Percentiles rank a stretch among this genome's conserved stretches.
Evolutionary conservation across 2,113 vertebrate genomes (phyloP).

Genomic region (Pogonocichla stellata): DNA sequence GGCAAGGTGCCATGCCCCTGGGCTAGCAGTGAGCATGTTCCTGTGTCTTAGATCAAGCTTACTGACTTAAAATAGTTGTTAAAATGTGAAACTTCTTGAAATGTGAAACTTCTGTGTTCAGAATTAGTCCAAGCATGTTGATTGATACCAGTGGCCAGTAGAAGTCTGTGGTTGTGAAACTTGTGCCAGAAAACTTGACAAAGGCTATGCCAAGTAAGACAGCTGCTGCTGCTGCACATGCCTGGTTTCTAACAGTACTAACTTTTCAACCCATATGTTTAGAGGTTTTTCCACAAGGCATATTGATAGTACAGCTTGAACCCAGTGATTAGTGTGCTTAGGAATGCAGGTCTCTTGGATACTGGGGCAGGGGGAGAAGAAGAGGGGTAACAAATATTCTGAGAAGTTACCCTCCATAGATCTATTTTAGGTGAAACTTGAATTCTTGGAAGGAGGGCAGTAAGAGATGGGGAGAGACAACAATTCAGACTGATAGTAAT

Average conservation of each 20-base stretch:
- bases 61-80: slow-evolving; percentile 65
- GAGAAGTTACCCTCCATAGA: background rate
- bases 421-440: background rate
- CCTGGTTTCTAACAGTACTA: slow-evolving; percentile 30
- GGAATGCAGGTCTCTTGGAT: background rate
- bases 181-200: slow-evolving; percentile 47
- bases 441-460: background rate
- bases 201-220: slow-evolving; percentile 55
- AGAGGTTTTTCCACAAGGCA: slow-evolving; percentile 39
- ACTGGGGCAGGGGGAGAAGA: background rate
- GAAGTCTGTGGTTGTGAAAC: slow-evolving; percentile 19
- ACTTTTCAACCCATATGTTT: slow-evolving; percentile 4
- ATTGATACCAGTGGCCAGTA: slow-evolving; percentile 41
- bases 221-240: slow-evolving; percentile 55
- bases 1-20: slow-evolving; percentile 44
- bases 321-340: background rate
- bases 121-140: slow-evolving; percentile 55
- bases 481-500: background rate
- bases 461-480: background rate
- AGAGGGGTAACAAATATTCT: background rate
- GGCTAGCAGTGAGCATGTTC: background rate
- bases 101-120: slow-evolving; percentile 63
- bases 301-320: slow-evolving; percentile 9
- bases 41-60: slow-evolving; percentile 49
- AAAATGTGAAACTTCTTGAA: slow-evolving; percentile 62